These are phyloP conservation scores for Ophthalmolycus amberensis DNA, from an alignment of 2,113 vertebrate genomes.

Conservation along the genomic window DNA sequence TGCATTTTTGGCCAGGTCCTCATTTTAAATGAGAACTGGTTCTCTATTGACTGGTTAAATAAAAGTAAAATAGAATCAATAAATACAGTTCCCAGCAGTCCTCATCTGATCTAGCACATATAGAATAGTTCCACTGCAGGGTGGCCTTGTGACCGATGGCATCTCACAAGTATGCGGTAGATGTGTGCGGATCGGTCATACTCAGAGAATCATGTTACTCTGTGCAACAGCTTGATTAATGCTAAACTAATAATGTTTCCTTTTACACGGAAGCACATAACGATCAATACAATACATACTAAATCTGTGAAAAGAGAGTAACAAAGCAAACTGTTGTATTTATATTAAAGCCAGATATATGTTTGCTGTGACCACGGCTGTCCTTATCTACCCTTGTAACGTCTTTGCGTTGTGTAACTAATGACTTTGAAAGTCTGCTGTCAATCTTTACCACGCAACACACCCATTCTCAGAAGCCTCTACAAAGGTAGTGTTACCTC, in stretches of 20 bases:
- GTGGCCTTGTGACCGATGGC: conserved; percentile 1
- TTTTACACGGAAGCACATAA: neutral
- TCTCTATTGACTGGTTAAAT: neutral
- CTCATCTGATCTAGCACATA: neutral
- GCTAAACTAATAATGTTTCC: neutral
- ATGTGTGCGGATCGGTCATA: neutral
- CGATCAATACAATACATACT: neutral
- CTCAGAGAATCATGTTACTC: conserved; percentile 5
- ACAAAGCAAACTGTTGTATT: neutral
- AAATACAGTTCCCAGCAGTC: neutral
- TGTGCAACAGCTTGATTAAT: no score
- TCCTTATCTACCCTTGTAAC: conserved; percentile 15
- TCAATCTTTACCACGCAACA: conserved; percentile 36
- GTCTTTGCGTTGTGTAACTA: conserved; percentile 23
- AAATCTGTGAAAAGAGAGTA: neutral
- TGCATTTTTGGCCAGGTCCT: neutral
- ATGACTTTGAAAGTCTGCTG: conserved; percentile 41
- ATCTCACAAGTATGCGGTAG: neutral
- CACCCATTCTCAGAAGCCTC: neutral
- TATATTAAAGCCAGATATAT: neutral
- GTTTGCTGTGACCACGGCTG: neutral
- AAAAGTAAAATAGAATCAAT: neutral
- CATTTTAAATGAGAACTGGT: neutral
- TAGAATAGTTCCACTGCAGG: neutral
- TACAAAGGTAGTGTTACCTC: neutral